Evolutionary conservation across 2,797 vertebrate species (phyloP), one percentile per base, ranked within the genome.

Genomic region (Kryptopterus vitreolus): DNA sequence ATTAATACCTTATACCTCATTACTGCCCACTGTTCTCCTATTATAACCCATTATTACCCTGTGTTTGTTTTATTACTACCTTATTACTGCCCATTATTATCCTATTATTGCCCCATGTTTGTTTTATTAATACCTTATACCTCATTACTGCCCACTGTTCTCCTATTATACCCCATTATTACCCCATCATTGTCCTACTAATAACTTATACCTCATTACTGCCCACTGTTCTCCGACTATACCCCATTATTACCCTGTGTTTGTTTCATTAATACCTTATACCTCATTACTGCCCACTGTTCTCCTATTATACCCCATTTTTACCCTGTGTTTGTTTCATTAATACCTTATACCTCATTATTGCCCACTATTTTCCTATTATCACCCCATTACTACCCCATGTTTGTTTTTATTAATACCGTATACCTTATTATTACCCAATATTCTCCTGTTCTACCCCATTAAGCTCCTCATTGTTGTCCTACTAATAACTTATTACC

Each of bases 391-490:
- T 18, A 2, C 16, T 4, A 2, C 52, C 52, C 52, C n/a, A 12
- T 2, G 3, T 2, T 4, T 57, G 53, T n/a, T 57, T 8, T 1
- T 10, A n/a, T 57, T n/a, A 57, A n/a, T 57, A 8, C 20, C 3
- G 22, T 86, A 31, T 76, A 62, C 68, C 78, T 58, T 50, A 79
- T 46, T 63, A 29, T 85, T 84, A 82, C 70, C 77, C 52, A 66
- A 20, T 2, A 20, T 7, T 74, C 9, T 38, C 22, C 2, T 24
- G 16, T 43, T 74, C 48, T 48, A 24, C 1, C 53, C 0, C n/a
- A n/a, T 33, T 48, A 65, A n/a, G n/a, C n/a, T n/a, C n/a, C n/a
- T n/a, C 48, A 52, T 13, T 3, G 16, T 18, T 52, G 48, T 46
- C 18, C 18, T 31, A 29, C 26, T 22, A 50, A 18, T 62, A 63